Evolutionary conservation across 30 jellyfish, hydroid and myxozoan genomes (phyloP).

Genomic region (Cassiopea xamachana): DNA sequence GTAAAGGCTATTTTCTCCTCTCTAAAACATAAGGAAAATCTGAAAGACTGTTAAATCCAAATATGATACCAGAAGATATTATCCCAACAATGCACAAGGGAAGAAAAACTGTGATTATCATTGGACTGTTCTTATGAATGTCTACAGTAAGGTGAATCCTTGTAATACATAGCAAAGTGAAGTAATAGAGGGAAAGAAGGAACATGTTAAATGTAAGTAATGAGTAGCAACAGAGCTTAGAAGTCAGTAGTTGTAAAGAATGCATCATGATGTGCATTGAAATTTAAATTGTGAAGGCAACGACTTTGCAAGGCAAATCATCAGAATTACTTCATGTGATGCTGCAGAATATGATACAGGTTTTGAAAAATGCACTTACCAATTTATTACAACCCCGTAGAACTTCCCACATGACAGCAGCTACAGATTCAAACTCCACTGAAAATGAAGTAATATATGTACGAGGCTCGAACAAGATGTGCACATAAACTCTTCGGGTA

Average conservation of each 20-base stretch:
- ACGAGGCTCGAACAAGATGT: conserved; percentile 64
- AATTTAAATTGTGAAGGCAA: too few species aligned
- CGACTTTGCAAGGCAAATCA: too few species aligned
- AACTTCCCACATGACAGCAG: conserved; percentile 91
- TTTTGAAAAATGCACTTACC: conserved; percentile 31
- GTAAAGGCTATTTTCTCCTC: conserved; percentile 12
- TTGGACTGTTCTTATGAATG: too few species aligned
- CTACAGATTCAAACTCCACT: conserved; percentile 83
- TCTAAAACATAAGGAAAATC: neutral
- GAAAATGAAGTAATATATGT: conserved; percentile 83
- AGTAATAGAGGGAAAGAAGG: too few species aligned
- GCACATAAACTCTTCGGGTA: conserved; percentile 52
- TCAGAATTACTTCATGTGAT: neutral
- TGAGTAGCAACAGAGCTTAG: too few species aligned
- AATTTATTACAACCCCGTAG: conserved; percentile 68
- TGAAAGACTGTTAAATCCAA: neutral
- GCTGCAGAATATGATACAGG: neutral
- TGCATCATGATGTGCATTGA: too few species aligned
- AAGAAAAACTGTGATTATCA: too few species aligned
- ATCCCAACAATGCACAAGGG: too few species aligned
- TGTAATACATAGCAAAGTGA: too few species aligned
- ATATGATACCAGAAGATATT: neutral
- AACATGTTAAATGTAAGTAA: too few species aligned
- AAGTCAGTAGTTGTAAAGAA: too few species aligned
- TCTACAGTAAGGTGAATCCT: too few species aligned